A percentile compares a stretch with the other conserved stretches of the same genome.
Evolutionary conservation across 2,888 invertebrate genomes (phyloP).

Genomic region (Ommatoiulus sabulosus): DNA sequence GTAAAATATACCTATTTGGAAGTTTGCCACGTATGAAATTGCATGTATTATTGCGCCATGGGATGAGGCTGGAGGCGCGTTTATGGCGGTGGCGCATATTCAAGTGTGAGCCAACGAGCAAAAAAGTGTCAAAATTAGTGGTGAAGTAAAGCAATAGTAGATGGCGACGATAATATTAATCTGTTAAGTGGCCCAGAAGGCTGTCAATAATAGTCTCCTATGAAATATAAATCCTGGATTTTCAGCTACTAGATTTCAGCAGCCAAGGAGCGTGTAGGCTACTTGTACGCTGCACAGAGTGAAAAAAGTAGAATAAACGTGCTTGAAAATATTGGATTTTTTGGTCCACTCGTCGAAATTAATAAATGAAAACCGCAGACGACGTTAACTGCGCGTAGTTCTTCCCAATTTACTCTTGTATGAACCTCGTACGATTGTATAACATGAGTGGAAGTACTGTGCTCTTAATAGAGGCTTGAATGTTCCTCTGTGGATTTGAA

Average conservation of each 20-base stretch:
- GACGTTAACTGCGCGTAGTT: too few relatives aligned
- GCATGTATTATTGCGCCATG: constrained; percentile 43
- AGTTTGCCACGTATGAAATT: constrained; percentile 43
- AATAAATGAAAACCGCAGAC: not conserved
- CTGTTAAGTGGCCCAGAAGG: constrained; percentile 40
- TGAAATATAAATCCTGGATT: constrained; percentile 36
- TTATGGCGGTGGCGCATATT: not conserved
- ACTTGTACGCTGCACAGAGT: not conserved
- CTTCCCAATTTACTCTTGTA: too few relatives aligned
- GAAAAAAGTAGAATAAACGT: not conserved
- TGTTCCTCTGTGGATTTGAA: too few relatives aligned
- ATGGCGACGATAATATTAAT: constrained; percentile 37
- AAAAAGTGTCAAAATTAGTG: constrained; percentile 23
- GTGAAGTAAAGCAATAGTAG: constrained; percentile 36
- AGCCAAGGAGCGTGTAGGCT: not conserved
- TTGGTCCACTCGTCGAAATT: not conserved
- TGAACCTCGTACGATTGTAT: too few relatives aligned
- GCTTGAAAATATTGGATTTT: not conserved
- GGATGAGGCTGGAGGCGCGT: constrained; percentile 17
- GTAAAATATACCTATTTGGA: constrained; percentile 43
- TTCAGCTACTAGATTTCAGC: not conserved
- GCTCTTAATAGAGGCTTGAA: too few relatives aligned
- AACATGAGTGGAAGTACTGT: too few relatives aligned
- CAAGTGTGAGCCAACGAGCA: not conserved
- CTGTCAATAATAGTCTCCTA: constrained; percentile 43